phyloP scores from a whole-genome alignment of 2,888 invertebrate genomes.

The Lycophotia porphyrea region DNA sequence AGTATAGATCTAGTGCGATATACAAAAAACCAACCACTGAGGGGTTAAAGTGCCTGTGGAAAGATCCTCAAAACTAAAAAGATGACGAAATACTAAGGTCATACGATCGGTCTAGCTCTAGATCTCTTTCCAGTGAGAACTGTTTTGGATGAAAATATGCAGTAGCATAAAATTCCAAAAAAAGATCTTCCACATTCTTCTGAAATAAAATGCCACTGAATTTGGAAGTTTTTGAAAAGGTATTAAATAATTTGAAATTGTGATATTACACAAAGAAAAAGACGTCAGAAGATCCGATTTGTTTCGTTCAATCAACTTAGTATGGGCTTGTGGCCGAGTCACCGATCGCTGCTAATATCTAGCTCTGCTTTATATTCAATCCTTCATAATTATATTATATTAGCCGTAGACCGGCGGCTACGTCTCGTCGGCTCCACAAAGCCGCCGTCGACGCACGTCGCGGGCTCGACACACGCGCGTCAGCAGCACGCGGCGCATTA shows the following conservation, averaged over 20 bases:
- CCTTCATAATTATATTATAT: slow-evolving; percentile 44
- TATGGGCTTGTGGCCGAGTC: no score
- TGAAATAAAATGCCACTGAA: neutral
- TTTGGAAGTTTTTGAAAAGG: neutral
- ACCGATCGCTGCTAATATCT: slow-evolving; percentile 10
- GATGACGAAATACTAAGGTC: neutral
- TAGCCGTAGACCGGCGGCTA: slow-evolving; percentile 12
- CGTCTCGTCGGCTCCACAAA: slow-evolving; percentile 63
- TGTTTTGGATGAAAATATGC: neutral
- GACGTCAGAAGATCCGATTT: neutral
- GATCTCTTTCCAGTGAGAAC: neutral
- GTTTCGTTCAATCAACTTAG: neutral
- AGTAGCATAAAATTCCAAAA: neutral
- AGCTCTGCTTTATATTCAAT: slow-evolving; percentile 39
- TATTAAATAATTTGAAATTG: neutral
- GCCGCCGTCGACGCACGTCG: slow-evolving; percentile 42
- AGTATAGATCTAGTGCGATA: neutral
- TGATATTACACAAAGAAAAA: neutral
- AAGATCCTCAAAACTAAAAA: neutral
- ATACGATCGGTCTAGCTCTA: neutral
- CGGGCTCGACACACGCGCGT: slow-evolving; percentile 35
- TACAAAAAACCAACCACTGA: neutral
- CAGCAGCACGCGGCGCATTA: slow-evolving; percentile 59
- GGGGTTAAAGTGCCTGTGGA: neutral
- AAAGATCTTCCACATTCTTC: neutral